Evolutionary conservation across 2,888 invertebrate species (phyloP), one percentile per base, ranked within the genome.

Genomic region (Eilema depressum): DNA sequence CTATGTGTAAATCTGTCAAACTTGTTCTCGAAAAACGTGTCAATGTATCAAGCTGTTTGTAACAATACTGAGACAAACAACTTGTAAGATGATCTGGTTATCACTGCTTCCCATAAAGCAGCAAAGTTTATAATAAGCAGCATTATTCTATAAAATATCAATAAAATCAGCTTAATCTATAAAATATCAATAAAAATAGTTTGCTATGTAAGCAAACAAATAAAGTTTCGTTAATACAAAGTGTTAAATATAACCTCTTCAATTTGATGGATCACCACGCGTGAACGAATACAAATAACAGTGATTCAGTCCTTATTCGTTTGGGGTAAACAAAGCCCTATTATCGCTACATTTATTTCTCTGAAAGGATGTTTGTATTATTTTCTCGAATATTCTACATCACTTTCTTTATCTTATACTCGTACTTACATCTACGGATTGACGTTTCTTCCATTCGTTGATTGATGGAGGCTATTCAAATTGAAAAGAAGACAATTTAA

Each of bases 311-410:
- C 64, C 73, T 68, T 74, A 71, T 75, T 69, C 72, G 64, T 71
- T 63, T 78, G 64, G 66, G 65, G 63, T 59, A 71, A 75, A 82
- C 75, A 82, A 81, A 75, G 66, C 74, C 66, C 71, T 83, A 76
- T 83, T 83, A 82, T 75, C 69, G 75, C 74, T 75, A 74, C 73
- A 75, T 78, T 77, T 74, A 73, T 72, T 79, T 66, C 37, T 56
- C 64, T 71, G 65, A 69, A 75, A 67, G 65, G 70, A 77, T 68
- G 62, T 70, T 76, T 71, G 68, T 61, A 47, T 75, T 71, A 53
- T 17, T 53, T 73, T 70, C 75, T 30, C 62, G 41, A 53, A 66
- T 68, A 57, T 77, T 71, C 25, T 70, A 70, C 61, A 66, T 69
- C 53, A 59, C 65, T 78, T 68, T 61, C 65, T 66, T 75, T 61